Evolutionary conservation across 2,113 vertebrate species (phyloP).

Genomic region (Thamnaconus septentrionalis): DNA sequence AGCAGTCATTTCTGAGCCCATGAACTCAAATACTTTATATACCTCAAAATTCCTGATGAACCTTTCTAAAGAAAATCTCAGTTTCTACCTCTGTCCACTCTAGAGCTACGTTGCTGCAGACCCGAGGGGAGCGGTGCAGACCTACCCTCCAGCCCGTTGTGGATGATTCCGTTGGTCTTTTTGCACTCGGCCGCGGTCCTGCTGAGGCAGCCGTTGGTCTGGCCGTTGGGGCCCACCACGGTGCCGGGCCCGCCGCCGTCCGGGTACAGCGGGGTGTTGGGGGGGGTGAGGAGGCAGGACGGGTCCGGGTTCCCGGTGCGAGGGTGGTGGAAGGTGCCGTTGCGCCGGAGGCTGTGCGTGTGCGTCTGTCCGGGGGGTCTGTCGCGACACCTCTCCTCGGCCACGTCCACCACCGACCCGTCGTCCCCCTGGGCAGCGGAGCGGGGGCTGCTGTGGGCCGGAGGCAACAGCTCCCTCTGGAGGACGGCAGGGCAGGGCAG

Average conservation of each 20-base stretch:
- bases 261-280: slow-evolving; percentile 83
- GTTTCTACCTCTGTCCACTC: too few species aligned
- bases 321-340: slow-evolving; percentile 53
- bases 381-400: slow-evolving; percentile 74
- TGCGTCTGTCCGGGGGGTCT: slow-evolving; percentile 56
- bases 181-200: slow-evolving; percentile 66
- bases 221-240: slow-evolving; percentile 25
- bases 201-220: slow-evolving; percentile 63
- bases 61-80: too few species aligned
- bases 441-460: slow-evolving; percentile 64
- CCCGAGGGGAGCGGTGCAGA: neutral
- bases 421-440: slow-evolving; percentile 39
- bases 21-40: too few species aligned
- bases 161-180: slow-evolving; percentile 74
- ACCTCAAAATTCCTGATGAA: too few species aligned
- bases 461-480: slow-evolving; percentile 74
- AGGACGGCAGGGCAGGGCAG: neutral
- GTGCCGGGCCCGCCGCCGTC: slow-evolving; percentile 63
- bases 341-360: slow-evolving; percentile 60
- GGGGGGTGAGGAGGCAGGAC: slow-evolving; percentile 87
- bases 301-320: slow-evolving; percentile 67
- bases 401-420: slow-evolving; percentile 64
- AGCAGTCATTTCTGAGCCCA: too few species aligned
- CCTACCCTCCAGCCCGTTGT: slow-evolving; percentile 82
- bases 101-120: too few species aligned